These are phyloP conservation scores for Toxonevra muliebris DNA, from an alignment of 2,888 invertebrate species.

Conservation along the genomic window DNA sequence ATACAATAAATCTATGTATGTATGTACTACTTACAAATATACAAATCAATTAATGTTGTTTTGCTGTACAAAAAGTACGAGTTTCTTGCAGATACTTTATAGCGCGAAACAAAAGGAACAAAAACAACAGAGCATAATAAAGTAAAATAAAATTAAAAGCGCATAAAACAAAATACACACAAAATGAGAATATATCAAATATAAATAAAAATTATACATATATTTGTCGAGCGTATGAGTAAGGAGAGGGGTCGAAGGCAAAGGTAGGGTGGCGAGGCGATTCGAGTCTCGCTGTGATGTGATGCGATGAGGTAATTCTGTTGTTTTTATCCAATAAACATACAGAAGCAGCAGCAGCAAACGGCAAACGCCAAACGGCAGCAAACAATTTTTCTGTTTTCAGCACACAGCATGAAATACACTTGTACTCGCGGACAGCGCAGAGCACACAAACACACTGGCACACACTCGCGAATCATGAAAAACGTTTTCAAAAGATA, in stretches of 20 bases:
- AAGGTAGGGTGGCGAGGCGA: slow-evolving; percentile 20
- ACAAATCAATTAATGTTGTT: neutral
- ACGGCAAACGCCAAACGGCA: neutral
- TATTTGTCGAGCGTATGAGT: slow-evolving; percentile 16
- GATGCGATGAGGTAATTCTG: slow-evolving; percentile 46
- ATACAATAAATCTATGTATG: neutral
- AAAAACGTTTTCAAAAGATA: no score
- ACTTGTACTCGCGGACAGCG: neutral
- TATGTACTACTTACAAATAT: slow-evolving; percentile 2
- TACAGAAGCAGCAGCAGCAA: neutral
- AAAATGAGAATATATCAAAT: slow-evolving; percentile 13
- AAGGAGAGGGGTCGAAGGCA: slow-evolving; percentile 12
- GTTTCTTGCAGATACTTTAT: neutral
- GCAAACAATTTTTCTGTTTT: slow-evolving; percentile 17
- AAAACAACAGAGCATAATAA: neutral
- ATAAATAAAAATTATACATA: slow-evolving; percentile 13
- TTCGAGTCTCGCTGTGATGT: slow-evolving; percentile 12
- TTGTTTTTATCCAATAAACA: slow-evolving; percentile 43
- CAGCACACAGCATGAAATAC: slow-evolving; percentile 9
- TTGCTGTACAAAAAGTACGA: neutral
- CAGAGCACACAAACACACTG: no score
- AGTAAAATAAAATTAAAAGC: slow-evolving; percentile 7
- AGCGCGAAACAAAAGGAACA: neutral
- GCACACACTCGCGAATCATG: no score
- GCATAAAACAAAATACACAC: slow-evolving; percentile 6